Conservation (phyloP, 2,888 invertebrate genomes). For the Agrotis clavis region DNA sequence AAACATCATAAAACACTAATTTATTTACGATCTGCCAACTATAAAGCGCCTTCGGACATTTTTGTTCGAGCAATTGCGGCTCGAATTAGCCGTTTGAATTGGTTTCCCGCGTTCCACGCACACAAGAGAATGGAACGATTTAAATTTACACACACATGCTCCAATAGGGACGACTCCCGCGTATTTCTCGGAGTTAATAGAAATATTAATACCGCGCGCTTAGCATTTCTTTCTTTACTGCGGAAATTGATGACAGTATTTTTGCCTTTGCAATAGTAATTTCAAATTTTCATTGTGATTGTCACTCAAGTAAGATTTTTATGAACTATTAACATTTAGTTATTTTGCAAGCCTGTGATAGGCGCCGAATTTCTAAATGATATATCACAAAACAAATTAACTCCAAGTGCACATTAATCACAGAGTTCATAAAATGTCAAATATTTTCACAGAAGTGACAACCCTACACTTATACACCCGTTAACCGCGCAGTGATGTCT, state of each 20-base stretch:
- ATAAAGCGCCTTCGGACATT: slow-evolving; percentile 71
- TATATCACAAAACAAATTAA: slow-evolving; percentile 51
- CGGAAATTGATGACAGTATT: slow-evolving; percentile 17
- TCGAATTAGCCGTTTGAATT: slow-evolving; percentile 88
- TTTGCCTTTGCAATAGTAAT: slow-evolving; percentile 1
- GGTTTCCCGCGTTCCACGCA: slow-evolving; percentile 78
- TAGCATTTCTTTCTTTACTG: slow-evolving; percentile 5
- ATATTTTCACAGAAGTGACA: slow-evolving; percentile 57
- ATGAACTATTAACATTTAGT: slow-evolving; percentile 4
- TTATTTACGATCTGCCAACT: slow-evolving; percentile 83
- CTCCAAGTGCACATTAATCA: slow-evolving; percentile 41
- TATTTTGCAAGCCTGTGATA: slow-evolving; percentile 8
- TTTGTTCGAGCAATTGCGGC: slow-evolving; percentile 73
- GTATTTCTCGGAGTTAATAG: neutral
- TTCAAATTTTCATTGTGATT: neutral
- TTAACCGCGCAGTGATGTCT: slow-evolving; percentile 85
- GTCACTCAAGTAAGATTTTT: neutral
- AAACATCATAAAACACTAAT: slow-evolving; percentile 72
- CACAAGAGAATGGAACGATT: slow-evolving; percentile 73
- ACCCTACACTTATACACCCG: slow-evolving; percentile 64
- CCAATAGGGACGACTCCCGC: slow-evolving; percentile 52
- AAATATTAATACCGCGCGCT: neutral
- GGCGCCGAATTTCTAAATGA: slow-evolving; percentile 35
- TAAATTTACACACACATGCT: slow-evolving; percentile 69
- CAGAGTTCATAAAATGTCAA: slow-evolving; percentile 43